These are phyloP conservation scores for Mus minutoides DNA, from an alignment of 2,797 vertebrate species.

Conservation along the genomic window DNA sequence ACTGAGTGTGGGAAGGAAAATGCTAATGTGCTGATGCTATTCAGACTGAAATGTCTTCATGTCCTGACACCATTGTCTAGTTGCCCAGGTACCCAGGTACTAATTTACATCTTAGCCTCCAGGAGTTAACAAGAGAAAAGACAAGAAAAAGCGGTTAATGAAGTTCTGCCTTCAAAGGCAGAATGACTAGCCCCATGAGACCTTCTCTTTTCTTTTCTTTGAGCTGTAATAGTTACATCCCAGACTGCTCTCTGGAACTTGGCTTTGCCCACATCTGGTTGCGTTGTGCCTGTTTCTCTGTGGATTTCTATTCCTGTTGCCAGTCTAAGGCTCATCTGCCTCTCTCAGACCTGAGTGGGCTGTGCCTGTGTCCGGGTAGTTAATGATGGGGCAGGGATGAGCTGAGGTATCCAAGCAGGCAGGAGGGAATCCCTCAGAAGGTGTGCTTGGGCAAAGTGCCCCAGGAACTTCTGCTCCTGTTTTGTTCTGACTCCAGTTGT, in stretches of 20 bases:
- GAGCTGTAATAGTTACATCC: not conserved
- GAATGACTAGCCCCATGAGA: not conserved
- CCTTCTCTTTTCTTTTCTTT: not conserved
- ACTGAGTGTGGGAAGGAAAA: constrained; percentile 5
- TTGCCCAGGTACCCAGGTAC: not conserved
- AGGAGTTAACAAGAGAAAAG: not conserved
- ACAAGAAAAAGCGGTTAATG: not conserved
- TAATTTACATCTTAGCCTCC: not conserved
- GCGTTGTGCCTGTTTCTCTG: constrained; percentile 60
- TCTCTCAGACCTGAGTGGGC: not conserved
- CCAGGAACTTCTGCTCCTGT: not conserved
- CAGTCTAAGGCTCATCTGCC: not conserved
- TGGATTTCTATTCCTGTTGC: constrained; percentile 17
- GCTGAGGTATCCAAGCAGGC: not conserved
- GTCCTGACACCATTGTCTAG: not conserved
- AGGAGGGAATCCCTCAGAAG: not conserved
- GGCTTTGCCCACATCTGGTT: constrained; percentile 11
- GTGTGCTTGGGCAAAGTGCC: not conserved
- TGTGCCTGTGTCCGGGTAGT: not conserved
- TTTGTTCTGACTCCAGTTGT: not conserved
- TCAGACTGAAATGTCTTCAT: constrained; percentile 39
- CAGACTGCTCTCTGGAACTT: not conserved
- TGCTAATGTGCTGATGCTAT: not conserved
- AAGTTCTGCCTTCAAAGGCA: not conserved
- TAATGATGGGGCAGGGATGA: not conserved